Base-by-base conservation (phyloP, 2,113 vertebrate genomes). In the Eubucco bourcierii region DNA sequence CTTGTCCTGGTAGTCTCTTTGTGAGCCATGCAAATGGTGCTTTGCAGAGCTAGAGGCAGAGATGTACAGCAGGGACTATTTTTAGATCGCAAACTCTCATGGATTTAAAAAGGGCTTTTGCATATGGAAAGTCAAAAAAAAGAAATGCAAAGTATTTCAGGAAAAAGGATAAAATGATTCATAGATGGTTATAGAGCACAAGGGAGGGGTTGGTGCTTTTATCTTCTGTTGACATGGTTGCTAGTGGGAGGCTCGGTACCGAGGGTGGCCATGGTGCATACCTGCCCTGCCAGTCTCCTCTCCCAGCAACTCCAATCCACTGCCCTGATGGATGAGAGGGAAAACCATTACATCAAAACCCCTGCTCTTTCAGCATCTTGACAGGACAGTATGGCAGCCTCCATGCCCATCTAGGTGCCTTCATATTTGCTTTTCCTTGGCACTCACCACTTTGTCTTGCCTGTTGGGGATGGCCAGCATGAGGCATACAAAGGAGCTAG, bases 91-190 rank as follows among this genome's bases (percentile, higher is more conserved):
- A 80, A 91, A 95, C 76, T 94, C 94, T 95, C 91, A 92, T 61
- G 72, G 93, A 94, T 95, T 92, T 95, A 94, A 85, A 93, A 95
- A 92, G 89, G 82, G 76, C 53, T 87, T 94, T 96, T 96, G 90
- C 96, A 96, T 95, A 96, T 80, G 93, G 90, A 88, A 96, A 88
- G 65, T 70, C 24, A 93, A 80, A 91, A 86, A 77, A 39, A 71
- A 60, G 37, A 78, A 88, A 95, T 46, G 91, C 68, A 41, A 92
- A 96, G 84, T 92, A 85, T 90, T 96, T 96, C 93, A 94, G 91
- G 81, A 91, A 88, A 87, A 87, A 89, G 53, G 80, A 94, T 82
- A 78, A 89, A 95, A 80, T 91, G 65, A 94, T 95, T 95, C 93
- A 92, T n/a, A 91, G 76, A 65, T 1, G 1, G 52, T 58, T 88